Base-by-base conservation (phyloP, 2,888 invertebrate genomes). In the Biston betularia region DNA sequence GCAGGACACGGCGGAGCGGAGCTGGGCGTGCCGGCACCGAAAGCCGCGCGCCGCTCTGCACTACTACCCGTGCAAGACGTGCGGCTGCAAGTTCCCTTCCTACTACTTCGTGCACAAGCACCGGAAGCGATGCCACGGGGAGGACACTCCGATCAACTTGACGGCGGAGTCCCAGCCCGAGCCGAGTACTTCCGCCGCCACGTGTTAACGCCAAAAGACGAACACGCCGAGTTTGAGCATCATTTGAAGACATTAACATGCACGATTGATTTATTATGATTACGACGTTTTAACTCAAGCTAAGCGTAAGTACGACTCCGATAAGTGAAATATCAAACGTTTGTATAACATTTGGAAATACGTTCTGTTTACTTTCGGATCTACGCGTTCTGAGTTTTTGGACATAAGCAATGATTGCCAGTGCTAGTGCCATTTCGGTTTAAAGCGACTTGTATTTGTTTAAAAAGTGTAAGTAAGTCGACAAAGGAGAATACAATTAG, bases 21-120 rank as follows among this genome's bases (percentile, higher is more conserved):
- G 96, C 85, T 97, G 97, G 79, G 96, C 97, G 77, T 97, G 97
- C 86, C 97, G 98, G 79, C 97, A 97, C 81, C 96, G 97, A 77
- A 98, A 98, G 84, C 97, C 82, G 72, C 79, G 89, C 60, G 95
- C 97, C 86, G 96, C 98, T 80, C 95, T 98, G 0, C 98, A 98
- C 86, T 98, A 98, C 91, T 98, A 98, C 89, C 98, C 98, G 0
- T 98, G 98, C 89, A 98, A 98, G 89, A 97, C 97, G 0, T 98
- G 98, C 88, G 98, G 98, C 24, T 97, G 96, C 78, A 98, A 98
- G 87, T 98, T 98, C 86, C 98, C 98, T 0, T 98, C 97, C 74
- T 98, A 98, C 85, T 98, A 98, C 90, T 98, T 98, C 92, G 98
- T 98, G 34, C 98, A 98, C 86, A 98, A 98, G 83, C 98, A 98